Evolutionary conservation across 2,888 invertebrate genomes (phyloP).

Genomic region (Sarcophaga carnaria): DNA sequence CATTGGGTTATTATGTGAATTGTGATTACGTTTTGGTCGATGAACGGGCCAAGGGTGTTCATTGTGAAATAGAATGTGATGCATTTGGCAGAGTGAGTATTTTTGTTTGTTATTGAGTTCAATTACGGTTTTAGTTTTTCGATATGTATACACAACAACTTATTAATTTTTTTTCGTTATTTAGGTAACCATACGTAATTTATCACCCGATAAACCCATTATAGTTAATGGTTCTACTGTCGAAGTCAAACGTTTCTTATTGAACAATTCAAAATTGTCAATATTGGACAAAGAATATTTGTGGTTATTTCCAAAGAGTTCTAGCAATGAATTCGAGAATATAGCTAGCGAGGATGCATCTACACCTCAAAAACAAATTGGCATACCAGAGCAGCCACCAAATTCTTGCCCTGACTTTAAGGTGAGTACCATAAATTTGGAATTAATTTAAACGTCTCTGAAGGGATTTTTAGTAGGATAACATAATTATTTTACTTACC

Average conservation of each 20-base stretch:
- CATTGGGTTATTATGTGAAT: slow-evolving; percentile 77
- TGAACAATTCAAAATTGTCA: slow-evolving; percentile 75
- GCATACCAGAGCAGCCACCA: slow-evolving; percentile 73
- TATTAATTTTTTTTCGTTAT: slow-evolving; percentile 22
- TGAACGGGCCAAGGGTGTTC: slow-evolving; percentile 74
- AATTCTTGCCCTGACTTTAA: slow-evolving; percentile 77
- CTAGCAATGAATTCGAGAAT: slow-evolving; percentile 57
- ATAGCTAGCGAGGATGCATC: slow-evolving; percentile 56
- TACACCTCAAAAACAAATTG: slow-evolving; percentile 70
- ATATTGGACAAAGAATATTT: slow-evolving; percentile 77
- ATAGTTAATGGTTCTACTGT: slow-evolving; percentile 75
- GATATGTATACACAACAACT: background rate
- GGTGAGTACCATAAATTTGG: slow-evolving; percentile 69
- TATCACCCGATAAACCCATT: slow-evolving; percentile 74
- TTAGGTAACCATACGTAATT: slow-evolving; percentile 78
- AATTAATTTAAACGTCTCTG: background rate
- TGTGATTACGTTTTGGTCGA: slow-evolving; percentile 77
- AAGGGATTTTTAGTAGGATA: too few species aligned
- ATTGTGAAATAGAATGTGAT: slow-evolving; percentile 80
- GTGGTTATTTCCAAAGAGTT: slow-evolving; percentile 75
- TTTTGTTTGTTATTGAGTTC: background rate
- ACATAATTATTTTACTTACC: too few species aligned
- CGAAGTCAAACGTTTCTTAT: slow-evolving; percentile 74
- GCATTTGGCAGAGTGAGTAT: slow-evolving; percentile 80
- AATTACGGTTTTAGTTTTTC: background rate